phyloP scores from a whole-genome alignment of 2,113 vertebrate species.

The Erythrocercus mccallii region DNA sequence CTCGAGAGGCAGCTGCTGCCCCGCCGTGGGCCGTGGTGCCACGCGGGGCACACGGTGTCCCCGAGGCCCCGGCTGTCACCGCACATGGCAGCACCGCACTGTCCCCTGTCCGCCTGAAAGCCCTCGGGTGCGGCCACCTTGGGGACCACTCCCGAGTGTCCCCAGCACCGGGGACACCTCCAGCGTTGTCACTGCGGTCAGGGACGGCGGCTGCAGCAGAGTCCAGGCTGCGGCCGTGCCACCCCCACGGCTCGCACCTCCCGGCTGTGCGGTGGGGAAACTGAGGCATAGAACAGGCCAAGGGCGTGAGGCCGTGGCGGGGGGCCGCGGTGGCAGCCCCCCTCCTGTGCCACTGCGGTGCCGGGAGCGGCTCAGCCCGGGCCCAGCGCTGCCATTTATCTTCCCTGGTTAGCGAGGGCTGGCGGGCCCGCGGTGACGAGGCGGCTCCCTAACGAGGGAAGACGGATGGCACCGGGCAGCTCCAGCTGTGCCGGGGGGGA shows the following conservation, averaged over 20 bases:
- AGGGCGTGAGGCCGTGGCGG: accelerated
- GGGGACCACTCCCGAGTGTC: neutral
- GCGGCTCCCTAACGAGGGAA: slow-evolving; percentile 54
- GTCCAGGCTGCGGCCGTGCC: accelerated
- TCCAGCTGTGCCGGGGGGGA: neutral
- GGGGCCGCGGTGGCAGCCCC: neutral
- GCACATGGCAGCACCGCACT: accelerated
- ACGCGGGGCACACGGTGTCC: accelerated
- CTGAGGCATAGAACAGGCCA: neutral
- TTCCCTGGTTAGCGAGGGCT: slow-evolving; percentile 38
- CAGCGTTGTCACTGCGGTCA: neutral
- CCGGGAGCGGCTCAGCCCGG: neutral
- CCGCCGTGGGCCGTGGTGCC: accelerated
- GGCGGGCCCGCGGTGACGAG: slow-evolving; percentile 8
- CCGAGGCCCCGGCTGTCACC: accelerated
- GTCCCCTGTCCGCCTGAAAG: accelerated
- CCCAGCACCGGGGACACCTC: neutral
- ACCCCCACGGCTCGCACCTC: neutral
- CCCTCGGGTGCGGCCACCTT: neutral
- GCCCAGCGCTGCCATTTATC: slow-evolving; percentile 28
- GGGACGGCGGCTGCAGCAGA: neutral
- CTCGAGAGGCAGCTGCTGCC: neutral
- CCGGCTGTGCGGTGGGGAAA: neutral
- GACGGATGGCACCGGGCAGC: slow-evolving; percentile 34
- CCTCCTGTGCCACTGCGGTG: neutral